A percentile compares a stretch with the other conserved stretches of the same genome.
Evolutionary conservation across 2,113 vertebrate genomes (phyloP).

Genomic region (Apus apus): DNA sequence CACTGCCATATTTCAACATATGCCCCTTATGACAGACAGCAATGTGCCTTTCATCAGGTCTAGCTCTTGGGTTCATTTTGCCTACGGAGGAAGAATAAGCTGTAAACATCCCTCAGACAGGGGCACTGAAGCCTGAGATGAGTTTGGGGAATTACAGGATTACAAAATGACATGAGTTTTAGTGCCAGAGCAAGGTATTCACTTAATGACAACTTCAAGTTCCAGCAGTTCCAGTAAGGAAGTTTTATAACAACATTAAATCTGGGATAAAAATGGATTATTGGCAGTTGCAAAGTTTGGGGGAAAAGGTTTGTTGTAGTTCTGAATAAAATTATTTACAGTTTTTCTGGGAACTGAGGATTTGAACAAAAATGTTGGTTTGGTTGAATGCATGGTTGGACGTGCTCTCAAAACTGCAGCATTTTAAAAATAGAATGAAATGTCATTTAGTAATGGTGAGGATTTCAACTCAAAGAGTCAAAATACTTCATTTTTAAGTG

Average conservation of each 20-base stretch:
- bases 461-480: background rate
- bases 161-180: background rate
- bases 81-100: background rate
- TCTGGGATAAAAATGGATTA: background rate
- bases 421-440: background rate
- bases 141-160: background rate
- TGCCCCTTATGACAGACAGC: background rate
- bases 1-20: background rate
- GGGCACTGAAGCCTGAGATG: background rate
- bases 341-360: conserved; percentile 13
- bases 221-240: conserved; percentile 1
- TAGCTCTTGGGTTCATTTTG: background rate
- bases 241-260: background rate
- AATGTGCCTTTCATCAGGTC: background rate
- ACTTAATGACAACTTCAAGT: background rate
- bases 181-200: background rate
- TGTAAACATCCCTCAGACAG: background rate
- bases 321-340: background rate
- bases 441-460: background rate
- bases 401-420: background rate
- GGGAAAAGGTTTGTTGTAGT: background rate
- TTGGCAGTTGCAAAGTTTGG: background rate
- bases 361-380: background rate
- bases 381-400: background rate
- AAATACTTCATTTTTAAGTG: background rate